These are phyloP conservation scores for Caenorhabditis angaria DNA, from an alignment of 2,888 invertebrate species.

Conservation along the genomic window DNA sequence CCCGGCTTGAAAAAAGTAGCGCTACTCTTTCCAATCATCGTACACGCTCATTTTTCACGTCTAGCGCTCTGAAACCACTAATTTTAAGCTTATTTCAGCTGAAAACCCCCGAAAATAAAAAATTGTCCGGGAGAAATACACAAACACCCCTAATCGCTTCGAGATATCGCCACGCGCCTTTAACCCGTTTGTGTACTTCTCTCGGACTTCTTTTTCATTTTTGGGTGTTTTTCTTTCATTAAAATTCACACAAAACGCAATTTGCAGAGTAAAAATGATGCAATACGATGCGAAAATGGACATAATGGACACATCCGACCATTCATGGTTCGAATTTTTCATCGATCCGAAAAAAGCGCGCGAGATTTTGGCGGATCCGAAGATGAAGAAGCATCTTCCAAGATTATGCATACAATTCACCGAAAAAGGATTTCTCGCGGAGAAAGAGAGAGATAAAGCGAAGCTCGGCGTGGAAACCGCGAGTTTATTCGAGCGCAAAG, in stretches of 20 bases:
- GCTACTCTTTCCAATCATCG: too few species aligned
- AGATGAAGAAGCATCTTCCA: slow-evolving; percentile 33
- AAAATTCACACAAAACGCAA: not conserved
- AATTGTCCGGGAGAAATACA: too few species aligned
- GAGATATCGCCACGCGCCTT: too few species aligned
- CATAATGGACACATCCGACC: slow-evolving; percentile 15
- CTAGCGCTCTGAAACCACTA: too few species aligned
- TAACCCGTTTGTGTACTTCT: too few species aligned
- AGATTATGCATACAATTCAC: slow-evolving; percentile 39
- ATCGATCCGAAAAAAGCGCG: slow-evolving; percentile 20
- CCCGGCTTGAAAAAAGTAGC: too few species aligned
- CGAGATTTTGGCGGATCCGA: slow-evolving; percentile 17
- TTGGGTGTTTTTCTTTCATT: not conserved
- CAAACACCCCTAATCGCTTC: too few species aligned
- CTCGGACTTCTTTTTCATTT: too few species aligned
- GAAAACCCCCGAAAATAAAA: too few species aligned
- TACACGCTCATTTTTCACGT: too few species aligned
- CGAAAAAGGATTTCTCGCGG: slow-evolving; percentile 34
- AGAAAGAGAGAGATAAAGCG: slow-evolving; percentile 30
- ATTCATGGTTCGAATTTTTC: slow-evolving; percentile 37
- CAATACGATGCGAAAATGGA: slow-evolving; percentile 15
- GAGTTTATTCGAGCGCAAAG: slow-evolving; percentile 44
- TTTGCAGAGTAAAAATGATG: slow-evolving; percentile 1
- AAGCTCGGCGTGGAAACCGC: slow-evolving; percentile 43
- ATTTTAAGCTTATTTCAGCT: too few species aligned